These are phyloP conservation scores for Hemitrygon akajei DNA, from an alignment of 2,797 vertebrate species.

Conservation along the genomic window DNA sequence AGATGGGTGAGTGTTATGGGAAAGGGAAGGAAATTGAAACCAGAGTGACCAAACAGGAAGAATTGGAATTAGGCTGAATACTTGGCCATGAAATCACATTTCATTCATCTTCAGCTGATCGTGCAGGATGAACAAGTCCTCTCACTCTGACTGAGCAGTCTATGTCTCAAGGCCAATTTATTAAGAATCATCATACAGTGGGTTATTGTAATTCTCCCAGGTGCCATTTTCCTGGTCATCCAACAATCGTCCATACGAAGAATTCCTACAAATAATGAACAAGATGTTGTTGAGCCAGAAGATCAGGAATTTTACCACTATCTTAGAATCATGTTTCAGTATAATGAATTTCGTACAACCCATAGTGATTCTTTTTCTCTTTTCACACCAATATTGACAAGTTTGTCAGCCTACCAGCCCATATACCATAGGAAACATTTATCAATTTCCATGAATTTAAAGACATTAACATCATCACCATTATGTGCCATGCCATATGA, in stretches of 20 bases:
- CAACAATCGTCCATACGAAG: conserved; percentile 70
- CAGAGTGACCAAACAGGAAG: no score
- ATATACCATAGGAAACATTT: neutral
- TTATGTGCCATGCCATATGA: no score
- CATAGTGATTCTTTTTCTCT: no score
- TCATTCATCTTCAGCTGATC: neutral
- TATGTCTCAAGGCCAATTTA: neutral
- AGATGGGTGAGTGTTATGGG: no score
- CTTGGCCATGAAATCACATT: neutral
- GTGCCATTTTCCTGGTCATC: conserved; percentile 62
- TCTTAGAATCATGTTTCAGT: neutral
- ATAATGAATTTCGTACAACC: no score
- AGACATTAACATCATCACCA: no score
- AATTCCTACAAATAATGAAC: conserved; percentile 53
- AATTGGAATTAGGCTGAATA: neutral
- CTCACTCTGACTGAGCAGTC: neutral
- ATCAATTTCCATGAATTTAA: no score
- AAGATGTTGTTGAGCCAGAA: neutral
- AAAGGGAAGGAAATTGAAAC: neutral
- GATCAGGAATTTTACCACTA: no score
- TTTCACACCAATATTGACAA: no score
- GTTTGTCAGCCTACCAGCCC: neutral
- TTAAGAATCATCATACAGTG: conserved; percentile 75
- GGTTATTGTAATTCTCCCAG: conserved; percentile 79
- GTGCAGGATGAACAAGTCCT: neutral